Base-by-base conservation (phyloP, 2,113 vertebrate species). In the Rostratula benghalensis region DNA sequence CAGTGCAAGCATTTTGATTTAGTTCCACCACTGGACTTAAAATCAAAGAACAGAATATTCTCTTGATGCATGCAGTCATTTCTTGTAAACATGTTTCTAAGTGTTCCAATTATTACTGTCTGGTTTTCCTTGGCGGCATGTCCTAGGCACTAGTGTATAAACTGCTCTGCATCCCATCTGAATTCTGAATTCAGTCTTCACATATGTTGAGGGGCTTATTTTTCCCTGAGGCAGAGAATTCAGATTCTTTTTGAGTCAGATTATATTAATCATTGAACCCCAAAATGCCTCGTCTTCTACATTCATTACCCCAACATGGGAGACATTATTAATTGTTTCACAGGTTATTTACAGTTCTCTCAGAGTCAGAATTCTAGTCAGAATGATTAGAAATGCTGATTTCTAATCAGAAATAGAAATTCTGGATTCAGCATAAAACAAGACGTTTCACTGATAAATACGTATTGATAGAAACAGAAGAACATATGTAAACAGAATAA, bases 71-170 rank as follows among this genome's bases (percentile, higher is more conserved):
- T 33, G 25, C 46, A 95, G 65, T 57, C 43, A 50, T 91, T 92
- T 88, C 82, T 89, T 94, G 90, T 87, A 94, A 94, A 94, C 35
- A 71, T 63, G 20, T 71, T 90, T 88, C 70, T 79, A 84, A 94
- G 67, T 84, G 48, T 93, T 92, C 90, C 50, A 80, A 2, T 83
- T 89, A 90, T 92, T 87, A 61, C 41, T 87, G 43, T 77, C 45
- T 94, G 50, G 8, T 81, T 90, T 93, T 83, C 83, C 57, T 94
- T 61, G 54, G 75, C 0, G 79, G 41, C 19, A 37, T 81, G 50
- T 70, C 78, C 65, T 56, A 73, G 24, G 39, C 33, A 46, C 45
- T 43, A 83, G 75, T 10, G 54, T 75, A 73, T 37, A 84, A 83
- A 8, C 10, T 85, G 20, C 20, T 84, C 37, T 86, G 60, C 59